A percentile compares a stretch with the other conserved stretches of the same genome.
Evolutionary conservation across 1,140 invertebrate genomes (phyloP).

Genomic region (Drosophila rufa): DNA sequence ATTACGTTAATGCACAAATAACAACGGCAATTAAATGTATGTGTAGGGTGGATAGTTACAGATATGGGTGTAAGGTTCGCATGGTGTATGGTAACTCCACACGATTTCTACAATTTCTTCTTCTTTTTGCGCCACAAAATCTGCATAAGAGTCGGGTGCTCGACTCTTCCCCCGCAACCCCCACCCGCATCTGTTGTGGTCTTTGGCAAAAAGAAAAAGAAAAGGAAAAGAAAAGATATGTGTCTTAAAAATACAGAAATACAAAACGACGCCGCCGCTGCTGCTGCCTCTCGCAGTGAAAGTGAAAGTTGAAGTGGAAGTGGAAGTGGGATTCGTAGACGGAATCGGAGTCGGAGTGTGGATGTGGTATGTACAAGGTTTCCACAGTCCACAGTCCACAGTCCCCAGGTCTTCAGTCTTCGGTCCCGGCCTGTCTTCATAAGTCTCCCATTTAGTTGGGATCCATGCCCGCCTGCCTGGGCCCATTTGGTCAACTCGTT

Average conservation of each 20-base stretch:
- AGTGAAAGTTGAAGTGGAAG: conserved; percentile 60
- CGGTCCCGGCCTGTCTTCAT: conserved; percentile 29
- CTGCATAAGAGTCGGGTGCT: conserved; percentile 66
- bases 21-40: conserved; percentile 60
- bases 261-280: conserved; percentile 32
- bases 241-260: conserved; percentile 50
- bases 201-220: conserved; percentile 73
- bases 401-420: not conserved
- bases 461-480: not conserved
- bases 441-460: conserved; percentile 47
- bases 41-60: conserved; percentile 9
- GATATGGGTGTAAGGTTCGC: conserved; percentile 23
- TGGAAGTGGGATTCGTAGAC: conserved; percentile 19
- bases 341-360: conserved; percentile 26
- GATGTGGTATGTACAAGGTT: conserved; percentile 53
- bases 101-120: conserved; percentile 68
- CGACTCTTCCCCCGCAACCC: conserved; percentile 30
- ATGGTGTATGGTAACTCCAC: conserved; percentile 18
- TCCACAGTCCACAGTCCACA: conserved; percentile 31
- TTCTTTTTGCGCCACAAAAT: conserved; percentile 71
- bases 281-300: conserved; percentile 56
- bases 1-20: conserved; percentile 77
- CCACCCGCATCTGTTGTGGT: conserved; percentile 55
- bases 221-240: conserved; percentile 40
- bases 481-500: conserved; percentile 49